Evolutionary conservation across 2,888 invertebrate species (phyloP), one percentile per base, ranked within the genome.

Genomic region (Macropis europaea): DNA sequence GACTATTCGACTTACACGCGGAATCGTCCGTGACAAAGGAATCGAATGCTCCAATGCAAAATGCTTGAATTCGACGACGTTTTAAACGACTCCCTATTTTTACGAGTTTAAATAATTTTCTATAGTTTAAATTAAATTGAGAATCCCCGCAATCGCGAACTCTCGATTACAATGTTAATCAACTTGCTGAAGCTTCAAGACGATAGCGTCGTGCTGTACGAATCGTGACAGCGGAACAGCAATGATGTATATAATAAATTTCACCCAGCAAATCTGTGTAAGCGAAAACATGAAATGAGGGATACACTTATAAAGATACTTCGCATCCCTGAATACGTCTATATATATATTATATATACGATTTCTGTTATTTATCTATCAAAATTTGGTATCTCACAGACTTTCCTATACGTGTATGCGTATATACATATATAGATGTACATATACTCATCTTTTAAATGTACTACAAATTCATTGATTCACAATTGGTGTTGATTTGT

Each of bases 371-470:
- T 72, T 68, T 69, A 57, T 67, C 56, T 81, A 81, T 81, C 68
- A 75, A 72, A 82, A 76, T 81, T 82, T 81, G 75, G 71, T 79
- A 79, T 82, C 62, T 80, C 73, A 76, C 67, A 79, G 64, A 76
- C 67, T 79, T 45, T 26, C 64, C 36, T 53, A 62, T 67, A 42
- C 0, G 32, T 15, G 7, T 50, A 61, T 28, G 54, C 57, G 13
- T 60, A 34, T 50, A 38, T 57, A 40, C 59, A 48, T 59, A 53
- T 52, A 64, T 56, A 67, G 26, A 60, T 50, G 40, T 66, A 54
- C 22, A 60, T 59, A 59, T 62, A 22, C 15, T 28, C 13, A 13
- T 45, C 30, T 24, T 24, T 3, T 52, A 26, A 32, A 60, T 68
- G 52, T 54, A 32, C 19, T 68, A 62, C 50, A 68, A 53, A 56